These are phyloP conservation scores for Gymnoscelis rufifasciata DNA, from an alignment of 2,888 invertebrate species.

Conservation along the genomic window DNA sequence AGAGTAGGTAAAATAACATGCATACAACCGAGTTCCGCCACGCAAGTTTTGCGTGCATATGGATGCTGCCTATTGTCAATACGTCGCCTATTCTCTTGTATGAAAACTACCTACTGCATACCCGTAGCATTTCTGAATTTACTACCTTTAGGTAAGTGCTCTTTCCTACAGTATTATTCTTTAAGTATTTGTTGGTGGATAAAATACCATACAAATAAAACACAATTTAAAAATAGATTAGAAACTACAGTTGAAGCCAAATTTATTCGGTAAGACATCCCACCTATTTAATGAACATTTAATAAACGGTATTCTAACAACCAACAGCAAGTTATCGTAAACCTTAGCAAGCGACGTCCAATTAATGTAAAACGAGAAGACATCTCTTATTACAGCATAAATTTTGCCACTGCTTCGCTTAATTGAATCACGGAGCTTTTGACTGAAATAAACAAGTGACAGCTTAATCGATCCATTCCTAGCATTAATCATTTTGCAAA, in stretches of 20 bases:
- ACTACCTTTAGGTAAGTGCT: too few relatives aligned
- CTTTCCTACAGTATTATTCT: too few relatives aligned
- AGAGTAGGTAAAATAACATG: too few relatives aligned
- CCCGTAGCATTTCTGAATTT: too few relatives aligned
- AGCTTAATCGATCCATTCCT: conserved; percentile 29
- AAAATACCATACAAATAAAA: too few relatives aligned
- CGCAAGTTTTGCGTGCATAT: too few relatives aligned
- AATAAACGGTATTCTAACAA: conserved; percentile 37
- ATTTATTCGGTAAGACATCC: not conserved
- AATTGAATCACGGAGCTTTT: conserved; percentile 49
- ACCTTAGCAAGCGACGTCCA: conserved; percentile 48
- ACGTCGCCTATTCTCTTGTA: too few relatives aligned
- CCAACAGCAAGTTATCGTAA: conserved; percentile 48
- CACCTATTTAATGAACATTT: conserved; percentile 16
- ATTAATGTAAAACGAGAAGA: conserved; percentile 59
- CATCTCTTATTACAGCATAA: conserved; percentile 54
- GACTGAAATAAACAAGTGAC: conserved; percentile 39
- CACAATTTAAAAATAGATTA: not conserved
- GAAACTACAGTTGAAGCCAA: not conserved
- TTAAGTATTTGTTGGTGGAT: too few relatives aligned
- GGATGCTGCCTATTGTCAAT: too few relatives aligned
- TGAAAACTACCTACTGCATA: too few relatives aligned
- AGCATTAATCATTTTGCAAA: conserved; percentile 18
- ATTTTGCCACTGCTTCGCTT: conserved; percentile 48
- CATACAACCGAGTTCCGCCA: too few relatives aligned